Evolutionary conservation across 2,113 vertebrate genomes (phyloP), one percentile per base, ranked within the genome.

Genomic region (Pituophis catenifer): DNA sequence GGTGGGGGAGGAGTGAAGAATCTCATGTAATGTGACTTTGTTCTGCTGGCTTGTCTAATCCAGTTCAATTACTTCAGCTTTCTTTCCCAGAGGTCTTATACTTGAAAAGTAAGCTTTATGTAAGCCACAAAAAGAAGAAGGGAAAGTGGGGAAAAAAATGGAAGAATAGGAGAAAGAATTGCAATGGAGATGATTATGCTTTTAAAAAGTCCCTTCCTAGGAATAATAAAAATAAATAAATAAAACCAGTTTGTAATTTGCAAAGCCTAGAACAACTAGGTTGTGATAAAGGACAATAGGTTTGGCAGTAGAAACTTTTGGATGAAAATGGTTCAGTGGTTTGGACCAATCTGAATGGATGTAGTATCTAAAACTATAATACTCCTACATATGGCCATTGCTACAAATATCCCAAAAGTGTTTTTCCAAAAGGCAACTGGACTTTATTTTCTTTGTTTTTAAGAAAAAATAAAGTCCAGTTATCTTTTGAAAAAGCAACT

Each of bases 31-130:
- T 97, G 97, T 95, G 97, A 97, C 97, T 98, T 95, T 96, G 96
- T 97, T 97, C 96, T 97, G 96, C 96, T 96, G 97, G 92, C 93
- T 97, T 97, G 96, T 96, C 96, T 98, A 98, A 98, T 98, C 97
- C 95, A 0, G 97, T 97, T 97, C 97, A 97, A 97, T 98, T 98
- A 97, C 95, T 98, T 95, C 93, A 95, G 94, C 95, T 97, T 75
- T 70, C 91, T 96, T 91, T 97, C 97, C 97, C 97, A 96, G 90
- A 95, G 97, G 97, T 95, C 96, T 96, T 94, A 91, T 89, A 95
- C 94, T 97, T 95, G 93, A 96, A 97, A 97, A 98, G 85, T 50
- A 95, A 98, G 97, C 97, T 94, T 91, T 93, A 0, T 48, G 26
- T 91, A 3, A 95, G 65, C 93, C 50, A 57, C 57, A 52, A 89